Base-by-base conservation (phyloP, 2,113 vertebrate species). In the Chamaetylas fuelleborni region DNA sequence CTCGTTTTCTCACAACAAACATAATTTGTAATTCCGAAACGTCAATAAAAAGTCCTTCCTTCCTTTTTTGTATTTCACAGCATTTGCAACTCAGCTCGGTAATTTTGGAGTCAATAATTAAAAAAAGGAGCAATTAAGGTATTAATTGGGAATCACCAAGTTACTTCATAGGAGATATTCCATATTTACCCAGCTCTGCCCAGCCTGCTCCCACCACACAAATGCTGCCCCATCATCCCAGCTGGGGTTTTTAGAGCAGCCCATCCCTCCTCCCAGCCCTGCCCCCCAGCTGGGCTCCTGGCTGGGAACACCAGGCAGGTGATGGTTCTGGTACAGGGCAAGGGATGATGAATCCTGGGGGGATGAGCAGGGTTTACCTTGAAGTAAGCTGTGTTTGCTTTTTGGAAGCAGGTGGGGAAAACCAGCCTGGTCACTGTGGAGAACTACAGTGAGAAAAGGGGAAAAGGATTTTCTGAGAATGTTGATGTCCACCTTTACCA, bases 1-100 rank as follows among this genome's bases (percentile, higher is more conserved):
- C 91, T 94, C 61, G 25, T 93, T 96, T 94, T 85, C 87, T 69
- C 61, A 23, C 80, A 82, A 92, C 93, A 94, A 96, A 97, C 34
- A 31, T 92, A 70, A 94, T 95, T 95, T 92, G 81, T 94, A 96
- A 94, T 95, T 95, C 91, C 11, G 12, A 92, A 76, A 86, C 58
- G 86, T 92, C 97, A 90, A 91, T 96, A 93, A 50, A 56, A 60
- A 72, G 19, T 40, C 71, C 60, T 92, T 84, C 42, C 42, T 94
- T 88, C 38, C 34, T 25, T 91, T 91, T 95, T 92, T 70, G 51
- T 61, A 88, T 77, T 74, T 25, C 42, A 22, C 12, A 51, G 81
- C 78, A 53, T 74, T 73, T 90, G 43, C 83, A 90, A 60, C 86
- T 70, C 57, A 47, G 58, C 45, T 86, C 0, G 0, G 61, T 93